A percentile compares a stretch with the other conserved stretches of the same genome.
Evolutionary conservation across 2,888 invertebrate genomes (phyloP).

Genomic region (Eugnorisma glareosa): DNA sequence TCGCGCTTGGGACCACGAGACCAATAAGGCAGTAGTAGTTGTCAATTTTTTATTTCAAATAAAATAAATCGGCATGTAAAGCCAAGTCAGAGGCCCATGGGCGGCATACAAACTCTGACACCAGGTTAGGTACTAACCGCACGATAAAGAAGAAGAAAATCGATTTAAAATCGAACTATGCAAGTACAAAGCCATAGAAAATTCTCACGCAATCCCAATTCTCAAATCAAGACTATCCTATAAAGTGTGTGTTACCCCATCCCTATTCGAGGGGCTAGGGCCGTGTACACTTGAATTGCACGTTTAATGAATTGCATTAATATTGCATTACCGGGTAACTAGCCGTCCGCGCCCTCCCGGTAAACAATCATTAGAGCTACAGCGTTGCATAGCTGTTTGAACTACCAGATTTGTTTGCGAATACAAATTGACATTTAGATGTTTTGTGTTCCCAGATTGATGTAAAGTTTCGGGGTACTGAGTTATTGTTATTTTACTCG

Average conservation of each 20-base stretch:
- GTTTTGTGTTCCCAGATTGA: conserved; percentile 65
- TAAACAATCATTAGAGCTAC: conserved; percentile 88
- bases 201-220: conserved; percentile 7
- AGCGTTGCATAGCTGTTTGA: conserved; percentile 81
- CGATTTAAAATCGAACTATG: not conserved
- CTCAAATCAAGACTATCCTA: conserved; percentile 45
- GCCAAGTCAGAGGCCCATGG: too few species aligned
- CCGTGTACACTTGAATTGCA: conserved; percentile 83
- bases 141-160: too few species aligned
- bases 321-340: conserved; percentile 90
- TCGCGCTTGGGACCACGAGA: not conserved
- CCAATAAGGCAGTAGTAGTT: not conserved
- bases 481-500: conserved; percentile 29
- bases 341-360: conserved; percentile 80
- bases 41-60: not conserved
- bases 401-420: conserved; percentile 87
- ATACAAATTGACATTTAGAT: conserved; percentile 87
- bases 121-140: too few species aligned
- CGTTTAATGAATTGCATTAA: conserved; percentile 91
- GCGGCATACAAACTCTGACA: too few species aligned
- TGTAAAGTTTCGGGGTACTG: conserved; percentile 42
- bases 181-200: not conserved
- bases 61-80: too few species aligned
- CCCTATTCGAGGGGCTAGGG: conserved; percentile 60
- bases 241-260: conserved; percentile 32